phyloP scores from a whole-genome alignment of 2,888 invertebrate genomes.

The Cephus runcator region DNA sequence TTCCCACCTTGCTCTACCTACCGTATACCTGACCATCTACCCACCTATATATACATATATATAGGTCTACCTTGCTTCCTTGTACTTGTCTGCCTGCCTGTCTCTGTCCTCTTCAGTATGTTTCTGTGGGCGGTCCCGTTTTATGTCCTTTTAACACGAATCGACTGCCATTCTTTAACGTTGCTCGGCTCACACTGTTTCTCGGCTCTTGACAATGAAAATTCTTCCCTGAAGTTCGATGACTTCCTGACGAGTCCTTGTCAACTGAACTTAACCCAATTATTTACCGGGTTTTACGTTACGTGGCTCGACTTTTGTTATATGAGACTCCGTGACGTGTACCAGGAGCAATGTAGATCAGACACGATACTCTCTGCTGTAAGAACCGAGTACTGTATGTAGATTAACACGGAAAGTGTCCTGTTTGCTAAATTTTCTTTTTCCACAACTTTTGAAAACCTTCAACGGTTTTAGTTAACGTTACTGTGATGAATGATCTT shows the following conservation, averaged over 20 bases:
- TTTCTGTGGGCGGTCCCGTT: constrained; percentile 38
- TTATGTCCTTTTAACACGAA: constrained; percentile 31
- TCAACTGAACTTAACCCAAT: neutral
- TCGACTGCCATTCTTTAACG: constrained; percentile 28
- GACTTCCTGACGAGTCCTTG: neutral
- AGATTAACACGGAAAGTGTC: neutral
- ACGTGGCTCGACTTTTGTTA: neutral
- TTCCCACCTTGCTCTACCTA: neutral
- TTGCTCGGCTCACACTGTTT: neutral
- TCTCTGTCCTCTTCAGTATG: neutral
- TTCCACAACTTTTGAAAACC: neutral
- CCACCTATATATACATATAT: neutral
- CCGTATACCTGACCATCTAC: neutral
- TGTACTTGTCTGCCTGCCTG: neutral
- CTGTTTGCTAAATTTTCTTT: neutral
- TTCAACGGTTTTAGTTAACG: neutral
- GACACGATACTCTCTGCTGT: neutral
- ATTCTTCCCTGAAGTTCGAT: neutral
- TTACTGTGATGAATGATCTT: constrained; percentile 43
- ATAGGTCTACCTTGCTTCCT: neutral
- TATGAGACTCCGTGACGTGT: neutral
- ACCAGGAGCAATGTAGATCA: neutral
- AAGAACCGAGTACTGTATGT: neutral
- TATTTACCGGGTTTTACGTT: neutral
- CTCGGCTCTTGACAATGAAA: neutral